Conservation (phyloP, 1,140 invertebrate species). For the Scaptomyza hsui region DNA sequence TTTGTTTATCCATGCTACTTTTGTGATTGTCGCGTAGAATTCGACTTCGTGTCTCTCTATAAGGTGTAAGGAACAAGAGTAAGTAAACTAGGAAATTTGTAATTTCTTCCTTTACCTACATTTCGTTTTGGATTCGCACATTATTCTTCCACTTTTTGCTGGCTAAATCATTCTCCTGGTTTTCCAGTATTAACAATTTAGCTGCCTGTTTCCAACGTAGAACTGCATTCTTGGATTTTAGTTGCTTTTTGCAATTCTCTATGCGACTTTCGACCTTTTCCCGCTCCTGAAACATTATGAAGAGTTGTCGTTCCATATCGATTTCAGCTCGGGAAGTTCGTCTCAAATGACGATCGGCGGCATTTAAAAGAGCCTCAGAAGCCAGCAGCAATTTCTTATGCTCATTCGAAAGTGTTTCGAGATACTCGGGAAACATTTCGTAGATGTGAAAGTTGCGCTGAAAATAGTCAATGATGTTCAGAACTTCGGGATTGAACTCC, state of each 20-base stretch:
- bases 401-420: slow-evolving; percentile 7
- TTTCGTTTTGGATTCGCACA: slow-evolving; percentile 67
- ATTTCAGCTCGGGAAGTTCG: slow-evolving; percentile 58
- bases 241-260: slow-evolving; percentile 4
- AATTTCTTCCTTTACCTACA: slow-evolving; percentile 44
- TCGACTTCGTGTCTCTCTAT: slow-evolving; percentile 49
- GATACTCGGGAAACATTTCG: slow-evolving; percentile 40
- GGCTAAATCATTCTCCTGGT: slow-evolving; percentile 58
- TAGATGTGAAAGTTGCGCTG: slow-evolving; percentile 36
- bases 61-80: background rate
- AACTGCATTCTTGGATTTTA: slow-evolving; percentile 16
- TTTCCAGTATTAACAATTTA: slow-evolving; percentile 46
- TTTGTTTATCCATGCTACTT: slow-evolving; percentile 43
- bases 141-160: slow-evolving; percentile 66
- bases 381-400: slow-evolving; percentile 56
- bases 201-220: slow-evolving; percentile 56
- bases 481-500: slow-evolving; percentile 39
- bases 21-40: slow-evolving; percentile 43
- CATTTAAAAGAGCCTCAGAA: slow-evolving; percentile 38
- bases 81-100: background rate
- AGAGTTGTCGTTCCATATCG: slow-evolving; percentile 53
- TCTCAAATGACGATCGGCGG: slow-evolving; percentile 46
- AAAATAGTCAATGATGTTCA: slow-evolving; percentile 54
- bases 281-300: slow-evolving; percentile 51
- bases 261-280: slow-evolving; percentile 27